These are phyloP conservation scores for Lumbricus terrestris DNA, from an alignment of 2,888 invertebrate species.

Conservation along the genomic window DNA sequence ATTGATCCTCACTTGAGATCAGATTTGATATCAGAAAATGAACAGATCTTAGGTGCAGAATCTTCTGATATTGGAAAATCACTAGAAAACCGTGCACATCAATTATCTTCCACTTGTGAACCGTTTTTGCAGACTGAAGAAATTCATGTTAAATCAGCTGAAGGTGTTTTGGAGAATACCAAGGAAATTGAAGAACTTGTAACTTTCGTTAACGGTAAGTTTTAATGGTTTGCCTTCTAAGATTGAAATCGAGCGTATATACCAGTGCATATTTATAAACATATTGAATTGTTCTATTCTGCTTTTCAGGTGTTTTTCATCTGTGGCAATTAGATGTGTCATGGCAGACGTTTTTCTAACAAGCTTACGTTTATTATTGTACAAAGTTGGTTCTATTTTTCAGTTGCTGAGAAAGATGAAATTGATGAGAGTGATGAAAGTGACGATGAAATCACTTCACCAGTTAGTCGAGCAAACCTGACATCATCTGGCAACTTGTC, in stretches of 20 bases:
- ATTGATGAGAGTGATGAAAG: slow-evolving; percentile 11
- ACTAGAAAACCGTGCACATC: neutral
- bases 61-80: neutral
- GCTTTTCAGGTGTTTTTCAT: neutral
- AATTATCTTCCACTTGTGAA: neutral
- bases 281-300: neutral
- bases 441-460: slow-evolving; percentile 11
- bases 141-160: neutral
- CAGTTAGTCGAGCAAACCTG: neutral
- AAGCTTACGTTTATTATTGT: neutral
- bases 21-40: neutral
- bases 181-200: neutral
- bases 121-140: neutral
- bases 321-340: neutral
- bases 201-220: neutral
- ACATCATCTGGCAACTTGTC: slow-evolving; percentile 7
- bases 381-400: neutral
- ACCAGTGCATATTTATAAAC: neutral
- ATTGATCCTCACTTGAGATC: neutral
- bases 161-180: neutral
- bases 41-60: neutral
- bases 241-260: neutral
- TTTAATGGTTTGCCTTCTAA: neutral
- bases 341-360: neutral
- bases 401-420: neutral